Evolutionary conservation across 2,113 vertebrate genomes (phyloP), one percentile per base, ranked within the genome.

Genomic region (Percopsis transmontana): DNA sequence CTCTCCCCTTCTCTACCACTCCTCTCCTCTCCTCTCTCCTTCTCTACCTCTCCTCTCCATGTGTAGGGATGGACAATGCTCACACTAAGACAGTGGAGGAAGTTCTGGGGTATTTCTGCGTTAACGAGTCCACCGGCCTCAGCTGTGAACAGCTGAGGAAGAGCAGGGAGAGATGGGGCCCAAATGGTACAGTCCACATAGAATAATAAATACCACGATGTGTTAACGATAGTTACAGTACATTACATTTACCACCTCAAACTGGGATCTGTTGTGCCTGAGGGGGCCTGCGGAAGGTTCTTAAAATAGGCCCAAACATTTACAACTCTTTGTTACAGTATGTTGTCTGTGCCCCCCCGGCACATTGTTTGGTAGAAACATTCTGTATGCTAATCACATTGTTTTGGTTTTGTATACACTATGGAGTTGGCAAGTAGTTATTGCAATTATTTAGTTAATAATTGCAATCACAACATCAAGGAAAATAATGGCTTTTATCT

Each of bases 81-180:
- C 92, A 94, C 66, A 93, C 91, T 1, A 93, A 93, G 82, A 93
- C 92, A 18, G 92, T 93, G 80, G 92, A 93, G 87, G 92, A 94
- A 83, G 91, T 90, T 77, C 21, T 93, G 77, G 85, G 84, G 40
- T 88, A 80, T 79, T 94, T 92, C 56, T 42, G 63, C 14, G 91
- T 94, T 11, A 92, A 94, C 24, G 92, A 93, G 77, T 90, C 91
- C 1, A 94, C 92, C 19, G 92, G 92, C 40, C 76, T 93, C 73
- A 92, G 92, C 88, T 88, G 83, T 62, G 92, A 94, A 63, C 92
- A 93, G 79, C 84, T 93, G 78, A 91, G 89, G 86, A 92, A 91
- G 76, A 91, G 86, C 75, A 76, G 86, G 18, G 92, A 94, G 62
- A 58, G 58, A 85, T 93, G 91, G 91, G 92, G 92, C 13, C 74